phyloP scores from a whole-genome alignment of 1,140 invertebrate species.

The Diploscapter pachys region DNA sequence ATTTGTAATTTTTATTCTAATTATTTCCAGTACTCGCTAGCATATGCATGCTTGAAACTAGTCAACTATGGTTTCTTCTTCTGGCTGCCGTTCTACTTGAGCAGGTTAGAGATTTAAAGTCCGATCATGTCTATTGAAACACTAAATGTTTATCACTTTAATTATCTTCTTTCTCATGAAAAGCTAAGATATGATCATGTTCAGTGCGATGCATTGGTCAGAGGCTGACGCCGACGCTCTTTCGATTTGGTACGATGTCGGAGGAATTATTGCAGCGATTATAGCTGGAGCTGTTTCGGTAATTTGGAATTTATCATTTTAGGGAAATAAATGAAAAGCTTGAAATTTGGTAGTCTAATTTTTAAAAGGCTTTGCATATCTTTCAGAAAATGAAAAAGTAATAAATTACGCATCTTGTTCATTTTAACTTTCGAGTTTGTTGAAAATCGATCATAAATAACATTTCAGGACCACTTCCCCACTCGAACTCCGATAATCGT shows the following conservation, averaged over 20 bases:
- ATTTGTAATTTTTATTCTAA: not conserved
- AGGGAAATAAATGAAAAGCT: too few relatives aligned
- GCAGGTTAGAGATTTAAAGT: slow-evolving; percentile 15
- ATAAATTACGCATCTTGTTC: too few relatives aligned
- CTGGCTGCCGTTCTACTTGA: slow-evolving; percentile 64
- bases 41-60: slow-evolving; percentile 64
- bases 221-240: slow-evolving; percentile 61
- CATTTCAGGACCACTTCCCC: slow-evolving; percentile 7
- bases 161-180: not conserved
- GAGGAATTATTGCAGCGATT: slow-evolving; percentile 62
- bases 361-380: too few relatives aligned
- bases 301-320: slow-evolving; percentile 3
- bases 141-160: too few relatives aligned
- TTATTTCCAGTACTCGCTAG: slow-evolving; percentile 61
- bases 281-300: slow-evolving; percentile 51
- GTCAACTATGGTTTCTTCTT: slow-evolving; percentile 67
- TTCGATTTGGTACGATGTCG: slow-evolving; percentile 65
- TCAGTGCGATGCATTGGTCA: slow-evolving; percentile 55
- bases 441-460: slow-evolving; percentile 27
- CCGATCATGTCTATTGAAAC: too few relatives aligned
- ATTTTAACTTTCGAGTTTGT: too few relatives aligned
- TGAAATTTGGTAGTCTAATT: too few relatives aligned
- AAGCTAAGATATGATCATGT: not conserved
- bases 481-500: slow-evolving; percentile 61
- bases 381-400: too few relatives aligned